These are phyloP conservation scores for Drosophila borealis DNA, from an alignment of 2,888 invertebrate species.

Conservation along the genomic window DNA sequence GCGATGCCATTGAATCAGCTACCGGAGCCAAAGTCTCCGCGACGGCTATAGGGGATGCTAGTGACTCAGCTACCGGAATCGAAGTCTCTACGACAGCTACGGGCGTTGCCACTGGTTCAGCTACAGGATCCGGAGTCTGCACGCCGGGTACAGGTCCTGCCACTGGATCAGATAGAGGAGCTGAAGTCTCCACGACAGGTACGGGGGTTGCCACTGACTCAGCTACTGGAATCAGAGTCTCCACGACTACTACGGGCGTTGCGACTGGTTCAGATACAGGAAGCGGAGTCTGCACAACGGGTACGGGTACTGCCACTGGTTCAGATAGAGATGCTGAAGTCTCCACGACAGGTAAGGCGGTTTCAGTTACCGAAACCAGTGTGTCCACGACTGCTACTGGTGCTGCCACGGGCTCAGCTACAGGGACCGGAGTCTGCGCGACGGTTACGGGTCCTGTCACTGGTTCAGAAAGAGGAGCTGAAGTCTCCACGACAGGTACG, in stretches of 20 bases:
- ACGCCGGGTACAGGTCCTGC: not conserved
- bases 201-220: not conserved
- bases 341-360: not conserved
- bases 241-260: not conserved
- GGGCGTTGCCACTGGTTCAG: not conserved
- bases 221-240: not conserved
- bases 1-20: not conserved
- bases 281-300: not conserved
- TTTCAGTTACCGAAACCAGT: not conserved
- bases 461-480: not conserved
- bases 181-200: not conserved
- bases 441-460: not conserved
- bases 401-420: not conserved
- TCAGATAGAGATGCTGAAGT: too few species aligned
- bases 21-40: not conserved
- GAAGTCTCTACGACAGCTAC: not conserved
- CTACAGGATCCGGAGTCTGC: not conserved
- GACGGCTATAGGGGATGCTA: not conserved
- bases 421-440: not conserved
- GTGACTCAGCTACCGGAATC: not conserved
- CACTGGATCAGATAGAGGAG: not conserved
- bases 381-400: not conserved
- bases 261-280: not conserved
- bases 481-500: not conserved
- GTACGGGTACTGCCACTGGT: not conserved